Conservation (phyloP, 2,797 vertebrate genomes). For the Psittacula derbiana region DNA sequence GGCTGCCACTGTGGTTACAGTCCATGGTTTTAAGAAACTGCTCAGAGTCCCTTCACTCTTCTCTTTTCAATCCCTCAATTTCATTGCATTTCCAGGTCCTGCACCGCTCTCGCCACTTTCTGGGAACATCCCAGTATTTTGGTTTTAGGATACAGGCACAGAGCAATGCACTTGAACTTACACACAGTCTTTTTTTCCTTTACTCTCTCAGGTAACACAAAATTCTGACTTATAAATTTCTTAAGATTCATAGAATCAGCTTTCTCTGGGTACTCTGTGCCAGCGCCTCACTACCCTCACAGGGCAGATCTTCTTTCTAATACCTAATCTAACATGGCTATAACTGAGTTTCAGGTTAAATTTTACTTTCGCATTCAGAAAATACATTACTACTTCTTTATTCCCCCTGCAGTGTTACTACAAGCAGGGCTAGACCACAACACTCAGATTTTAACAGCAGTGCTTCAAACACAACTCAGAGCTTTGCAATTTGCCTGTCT, state of each 20-base stretch:
- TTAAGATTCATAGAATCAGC: neutral
- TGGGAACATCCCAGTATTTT: neutral
- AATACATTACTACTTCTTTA: neutral
- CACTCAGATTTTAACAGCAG: neutral
- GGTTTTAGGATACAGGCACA: neutral
- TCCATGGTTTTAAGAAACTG: accelerated
- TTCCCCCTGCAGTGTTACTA: neutral
- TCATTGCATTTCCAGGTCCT: neutral
- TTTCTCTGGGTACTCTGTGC: too few species aligned
- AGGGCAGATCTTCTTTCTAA: too few species aligned
- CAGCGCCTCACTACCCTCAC: too few species aligned
- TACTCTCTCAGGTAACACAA: neutral
- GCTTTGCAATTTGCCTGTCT: neutral
- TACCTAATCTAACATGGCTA: too few species aligned
- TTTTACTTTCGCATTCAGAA: neutral
- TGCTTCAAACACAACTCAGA: neutral
- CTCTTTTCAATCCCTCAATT: neutral
- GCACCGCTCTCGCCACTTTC: neutral
- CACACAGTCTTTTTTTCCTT: neutral
- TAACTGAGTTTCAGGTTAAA: neutral
- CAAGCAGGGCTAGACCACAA: neutral
- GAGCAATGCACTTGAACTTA: neutral
- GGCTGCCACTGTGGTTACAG: accelerated
- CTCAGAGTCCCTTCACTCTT: neutral
- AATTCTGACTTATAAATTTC: neutral